phyloP scores from a whole-genome alignment of 2,888 invertebrate genomes.

The Dascillus cervinus region DNA sequence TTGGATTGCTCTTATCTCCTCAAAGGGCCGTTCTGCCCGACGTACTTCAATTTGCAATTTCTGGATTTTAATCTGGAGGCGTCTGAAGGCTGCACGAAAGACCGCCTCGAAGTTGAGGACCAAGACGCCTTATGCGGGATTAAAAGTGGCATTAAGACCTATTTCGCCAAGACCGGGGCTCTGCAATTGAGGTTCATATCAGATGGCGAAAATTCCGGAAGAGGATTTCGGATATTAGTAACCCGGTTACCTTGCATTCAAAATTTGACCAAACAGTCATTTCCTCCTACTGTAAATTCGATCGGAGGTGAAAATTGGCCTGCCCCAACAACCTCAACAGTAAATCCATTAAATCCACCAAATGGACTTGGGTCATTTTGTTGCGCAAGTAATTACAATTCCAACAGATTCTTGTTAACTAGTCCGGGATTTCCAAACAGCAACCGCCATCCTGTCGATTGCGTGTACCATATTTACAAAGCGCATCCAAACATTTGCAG shows the following conservation, averaged over 20 bases:
- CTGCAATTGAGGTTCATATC: constrained; percentile 45
- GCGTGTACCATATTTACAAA: constrained; percentile 46
- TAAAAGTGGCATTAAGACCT: constrained; percentile 42
- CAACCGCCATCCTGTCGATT: constrained; percentile 40
- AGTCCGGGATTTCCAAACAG: constrained; percentile 52
- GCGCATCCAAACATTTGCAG: constrained; percentile 44
- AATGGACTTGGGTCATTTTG: constrained; percentile 27
- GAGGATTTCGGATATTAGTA: constrained; percentile 48
- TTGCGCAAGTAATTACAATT: constrained; percentile 39
- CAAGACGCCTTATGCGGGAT: constrained; percentile 46
- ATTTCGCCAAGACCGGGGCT: constrained; percentile 42
- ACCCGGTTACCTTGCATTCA: constrained; percentile 33
- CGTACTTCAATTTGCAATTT: constrained; percentile 48
- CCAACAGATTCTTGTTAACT: constrained; percentile 44
- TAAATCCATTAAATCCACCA: not conserved
- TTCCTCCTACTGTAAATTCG: not conserved
- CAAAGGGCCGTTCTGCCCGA: constrained; percentile 44
- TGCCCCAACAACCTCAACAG: not conserved
- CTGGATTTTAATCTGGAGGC: constrained; percentile 47
- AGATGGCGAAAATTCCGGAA: constrained; percentile 29
- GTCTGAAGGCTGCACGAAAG: constrained; percentile 45
- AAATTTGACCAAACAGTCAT: constrained; percentile 1
- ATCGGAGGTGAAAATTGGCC: not conserved
- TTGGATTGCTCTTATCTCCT: constrained; percentile 45
- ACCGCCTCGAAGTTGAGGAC: constrained; percentile 46